phyloP scores from a whole-genome alignment of 2,113 vertebrate species.

The Ovis aries region ARS-UI_Ramb_v3.0 NC_056061.1:21740501-21741000 shows the following conservation, averaged over 20 bases:
- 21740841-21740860: neutral
- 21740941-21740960: neutral
- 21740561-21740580: neutral
- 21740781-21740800: neutral
- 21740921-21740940: neutral
- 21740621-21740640: too few relatives aligned
- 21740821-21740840: neutral
- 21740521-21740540: neutral
- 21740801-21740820: neutral
- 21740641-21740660: too few relatives aligned
- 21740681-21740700: neutral
- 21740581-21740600: too few relatives aligned
- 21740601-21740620: too few relatives aligned
- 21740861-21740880: neutral
- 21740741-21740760: conserved; percentile 8
- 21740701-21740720: neutral
- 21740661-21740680: neutral
- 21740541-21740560: neutral
- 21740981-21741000: neutral
- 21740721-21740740: neutral
- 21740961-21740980: neutral
- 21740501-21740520: neutral
- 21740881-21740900: neutral
- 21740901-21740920: neutral
- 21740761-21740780: neutral